These are phyloP conservation scores for Cerastis rubricosa DNA, from an alignment of 2,888 invertebrate species.

Conservation along the genomic window DNA sequence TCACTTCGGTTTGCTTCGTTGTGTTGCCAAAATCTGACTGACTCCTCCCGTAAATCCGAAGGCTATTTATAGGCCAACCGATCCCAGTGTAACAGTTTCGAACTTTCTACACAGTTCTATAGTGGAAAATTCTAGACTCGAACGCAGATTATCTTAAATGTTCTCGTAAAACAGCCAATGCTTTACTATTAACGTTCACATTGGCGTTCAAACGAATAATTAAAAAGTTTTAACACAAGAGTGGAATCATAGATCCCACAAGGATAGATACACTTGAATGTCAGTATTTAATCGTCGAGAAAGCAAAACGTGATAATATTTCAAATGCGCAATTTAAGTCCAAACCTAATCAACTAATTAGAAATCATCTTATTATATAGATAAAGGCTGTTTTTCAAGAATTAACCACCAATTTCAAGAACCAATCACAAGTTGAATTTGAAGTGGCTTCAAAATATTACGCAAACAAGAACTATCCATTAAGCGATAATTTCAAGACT, in stretches of 20 bases:
- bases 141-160: background rate
- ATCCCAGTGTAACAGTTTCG: background rate
- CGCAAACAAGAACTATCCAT: constrained; percentile 46
- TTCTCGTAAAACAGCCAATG: background rate
- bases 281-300: background rate
- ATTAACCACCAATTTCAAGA: constrained; percentile 49
- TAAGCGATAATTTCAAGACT: constrained; percentile 56
- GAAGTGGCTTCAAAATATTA: constrained; percentile 64
- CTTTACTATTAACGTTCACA: background rate
- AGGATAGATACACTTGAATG: background rate
- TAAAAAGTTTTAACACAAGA: background rate
- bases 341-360: background rate
- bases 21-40: background rate
- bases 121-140: background rate
- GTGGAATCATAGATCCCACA: background rate
- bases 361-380: constrained; percentile 67
- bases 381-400: constrained; percentile 59
- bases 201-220: background rate
- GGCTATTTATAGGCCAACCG: background rate
- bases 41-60: background rate
- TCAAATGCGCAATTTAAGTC: background rate
- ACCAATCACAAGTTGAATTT: constrained; percentile 65
- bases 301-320: background rate
- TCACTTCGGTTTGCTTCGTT: background rate
- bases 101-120: background rate